Conservation (phyloP, 2,888 invertebrate genomes). For the Sarcophaga caerulescens region DNA sequence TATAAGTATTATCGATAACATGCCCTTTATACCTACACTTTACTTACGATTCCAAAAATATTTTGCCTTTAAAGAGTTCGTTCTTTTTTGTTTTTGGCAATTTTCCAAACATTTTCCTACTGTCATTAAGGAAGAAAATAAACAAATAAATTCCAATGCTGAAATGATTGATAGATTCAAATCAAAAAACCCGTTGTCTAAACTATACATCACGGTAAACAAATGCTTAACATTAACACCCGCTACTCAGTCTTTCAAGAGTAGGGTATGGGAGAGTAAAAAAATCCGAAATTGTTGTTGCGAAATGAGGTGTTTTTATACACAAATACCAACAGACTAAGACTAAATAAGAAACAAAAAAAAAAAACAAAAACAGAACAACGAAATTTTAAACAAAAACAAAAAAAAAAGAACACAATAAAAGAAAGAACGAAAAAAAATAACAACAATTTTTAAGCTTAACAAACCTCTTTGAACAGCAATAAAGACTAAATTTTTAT, state of each 20-base stretch:
- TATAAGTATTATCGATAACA: too few species aligned
- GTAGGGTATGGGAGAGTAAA: constrained; percentile 38
- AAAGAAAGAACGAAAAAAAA: background rate
- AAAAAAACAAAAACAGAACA: background rate
- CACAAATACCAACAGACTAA: constrained; percentile 14
- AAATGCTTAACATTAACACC: background rate
- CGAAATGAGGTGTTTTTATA: constrained; percentile 47
- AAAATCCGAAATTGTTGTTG: constrained; percentile 21
- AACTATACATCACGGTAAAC: background rate
- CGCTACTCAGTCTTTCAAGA: background rate
- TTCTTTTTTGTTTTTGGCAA: too few species aligned
- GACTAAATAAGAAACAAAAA: constrained; percentile 23
- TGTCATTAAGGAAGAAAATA: too few species aligned
- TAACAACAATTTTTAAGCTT: background rate
- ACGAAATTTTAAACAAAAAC: constrained; percentile 20
- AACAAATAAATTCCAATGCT: too few species aligned
- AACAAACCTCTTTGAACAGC: background rate
- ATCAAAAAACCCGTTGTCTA: background rate
- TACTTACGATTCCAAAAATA: too few species aligned
- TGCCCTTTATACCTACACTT: too few species aligned
- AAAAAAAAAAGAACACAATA: constrained; percentile 34
- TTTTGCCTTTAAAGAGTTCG: too few species aligned
- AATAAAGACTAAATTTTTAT: background rate
- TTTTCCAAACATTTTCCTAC: too few species aligned
- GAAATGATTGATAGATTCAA: too few species aligned